phyloP scores from a whole-genome alignment of 2,888 invertebrate genomes.

The Melinopterus prodromus region DNA sequence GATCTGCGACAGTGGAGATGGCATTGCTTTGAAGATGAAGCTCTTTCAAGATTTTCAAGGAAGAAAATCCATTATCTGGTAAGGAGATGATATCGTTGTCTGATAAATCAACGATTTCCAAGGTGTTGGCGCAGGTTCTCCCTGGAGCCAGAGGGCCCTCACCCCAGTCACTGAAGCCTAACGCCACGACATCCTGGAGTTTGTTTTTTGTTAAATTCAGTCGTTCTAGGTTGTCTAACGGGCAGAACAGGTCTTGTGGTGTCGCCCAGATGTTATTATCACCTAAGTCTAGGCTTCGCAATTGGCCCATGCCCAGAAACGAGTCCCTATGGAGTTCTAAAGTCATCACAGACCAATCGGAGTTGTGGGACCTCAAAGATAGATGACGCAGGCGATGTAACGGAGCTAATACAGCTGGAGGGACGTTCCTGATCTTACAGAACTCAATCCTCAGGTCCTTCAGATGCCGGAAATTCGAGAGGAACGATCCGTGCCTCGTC shows the following conservation, averaged over 20 bases:
- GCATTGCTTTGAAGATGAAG: constrained; percentile 80
- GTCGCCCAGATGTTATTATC: constrained; percentile 82
- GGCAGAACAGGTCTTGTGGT: constrained; percentile 77
- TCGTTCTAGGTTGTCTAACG: constrained; percentile 71
- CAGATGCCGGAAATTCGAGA: constrained; percentile 70
- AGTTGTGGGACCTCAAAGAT: constrained; percentile 77
- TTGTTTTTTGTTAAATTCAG: constrained; percentile 81
- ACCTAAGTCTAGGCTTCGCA: constrained; percentile 74
- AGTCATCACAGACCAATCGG: constrained; percentile 82
- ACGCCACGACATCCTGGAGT: constrained; percentile 78
- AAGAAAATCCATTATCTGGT: constrained; percentile 75
- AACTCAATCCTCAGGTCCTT: constrained; percentile 76
- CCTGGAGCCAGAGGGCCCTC: constrained; percentile 68
- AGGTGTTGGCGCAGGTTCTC: constrained; percentile 72
- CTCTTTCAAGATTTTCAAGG: constrained; percentile 73
- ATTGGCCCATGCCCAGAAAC: constrained; percentile 72
- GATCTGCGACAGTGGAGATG: constrained; percentile 76
- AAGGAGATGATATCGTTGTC: constrained; percentile 76
- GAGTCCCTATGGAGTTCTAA: constrained; percentile 78
- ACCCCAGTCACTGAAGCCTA: constrained; percentile 79
- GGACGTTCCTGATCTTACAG: constrained; percentile 80
- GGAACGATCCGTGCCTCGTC: constrained; percentile 61
- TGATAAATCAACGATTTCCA: constrained; percentile 78
- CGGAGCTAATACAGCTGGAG: constrained; percentile 73
- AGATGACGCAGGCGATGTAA: constrained; percentile 73